phyloP scores from a whole-genome alignment of 53 echinoderm and acorn worm species.

The Zoroaster sp. region DNA sequence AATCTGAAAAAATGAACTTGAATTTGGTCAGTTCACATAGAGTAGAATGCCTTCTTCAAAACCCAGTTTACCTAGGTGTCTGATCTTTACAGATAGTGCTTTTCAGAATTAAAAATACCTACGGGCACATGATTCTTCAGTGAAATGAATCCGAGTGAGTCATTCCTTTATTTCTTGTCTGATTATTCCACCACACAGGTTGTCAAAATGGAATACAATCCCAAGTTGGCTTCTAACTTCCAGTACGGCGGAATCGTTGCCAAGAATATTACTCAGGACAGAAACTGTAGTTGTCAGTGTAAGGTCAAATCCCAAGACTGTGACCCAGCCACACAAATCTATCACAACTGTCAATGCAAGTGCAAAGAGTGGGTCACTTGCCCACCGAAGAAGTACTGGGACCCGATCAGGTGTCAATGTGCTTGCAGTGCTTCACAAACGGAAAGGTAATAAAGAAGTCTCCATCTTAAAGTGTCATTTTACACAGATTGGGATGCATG shows the following conservation, averaged over 20 bases:
- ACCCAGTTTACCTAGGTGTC: too few species aligned
- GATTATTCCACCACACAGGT: constrained; percentile 16
- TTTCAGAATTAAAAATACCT: too few species aligned
- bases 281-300: constrained; percentile 60
- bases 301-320: constrained; percentile 67
- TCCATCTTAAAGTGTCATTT: background rate
- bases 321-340: constrained; percentile 54
- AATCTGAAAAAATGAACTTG: too few species aligned
- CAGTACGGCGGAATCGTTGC: constrained; percentile 20
- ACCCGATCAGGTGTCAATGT: constrained; percentile 75
- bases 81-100: too few species aligned
- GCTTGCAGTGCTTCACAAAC: constrained; percentile 59
- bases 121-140: background rate
- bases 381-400: constrained; percentile 75
- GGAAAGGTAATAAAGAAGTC: constrained; percentile 59
- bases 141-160: too few species aligned
- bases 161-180: background rate
- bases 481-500: background rate
- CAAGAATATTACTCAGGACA: constrained; percentile 45
- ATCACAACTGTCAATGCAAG: constrained; percentile 81
- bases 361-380: constrained; percentile 63
- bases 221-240: background rate
- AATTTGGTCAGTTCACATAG: too few species aligned
- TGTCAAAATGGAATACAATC: constrained; percentile 45
- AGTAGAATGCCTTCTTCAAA: too few species aligned